These are phyloP conservation scores for Ginglymostoma cirratum DNA, from an alignment of 2,113 vertebrate genomes.

Conservation along the genomic window DNA sequence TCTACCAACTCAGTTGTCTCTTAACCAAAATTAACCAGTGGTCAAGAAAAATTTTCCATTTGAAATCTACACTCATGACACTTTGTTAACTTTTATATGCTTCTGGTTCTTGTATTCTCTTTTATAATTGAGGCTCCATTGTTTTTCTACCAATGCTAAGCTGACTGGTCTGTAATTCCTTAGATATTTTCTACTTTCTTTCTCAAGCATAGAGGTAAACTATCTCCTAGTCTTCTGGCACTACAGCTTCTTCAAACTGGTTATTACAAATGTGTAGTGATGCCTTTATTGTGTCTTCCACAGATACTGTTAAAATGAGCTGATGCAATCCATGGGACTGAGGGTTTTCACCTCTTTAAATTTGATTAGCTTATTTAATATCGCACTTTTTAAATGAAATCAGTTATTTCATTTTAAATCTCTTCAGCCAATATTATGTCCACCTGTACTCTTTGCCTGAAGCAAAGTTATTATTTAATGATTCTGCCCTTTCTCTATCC, in stretches of 20 bases:
- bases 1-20: neutral
- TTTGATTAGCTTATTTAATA: conserved; percentile 2
- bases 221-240: no score
- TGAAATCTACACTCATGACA: neutral
- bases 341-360: neutral
- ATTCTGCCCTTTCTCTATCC: neutral
- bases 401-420: neutral
- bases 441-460: neutral
- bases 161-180: neutral
- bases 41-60: neutral
- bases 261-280: neutral
- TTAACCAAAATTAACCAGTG: neutral
- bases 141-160: neutral
- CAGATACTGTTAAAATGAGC: neutral
- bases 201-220: neutral
- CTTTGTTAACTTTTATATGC: neutral
- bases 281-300: neutral
- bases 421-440: neutral
- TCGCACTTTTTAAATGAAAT: neutral
- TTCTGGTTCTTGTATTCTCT: neutral
- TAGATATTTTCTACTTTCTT: neutral
- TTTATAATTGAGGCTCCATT: neutral
- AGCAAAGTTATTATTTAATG: neutral
- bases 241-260: neutral
- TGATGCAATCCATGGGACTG: neutral